phyloP scores from a whole-genome alignment of 2,113 vertebrate species.

The Pampusana beccarii region DNA sequence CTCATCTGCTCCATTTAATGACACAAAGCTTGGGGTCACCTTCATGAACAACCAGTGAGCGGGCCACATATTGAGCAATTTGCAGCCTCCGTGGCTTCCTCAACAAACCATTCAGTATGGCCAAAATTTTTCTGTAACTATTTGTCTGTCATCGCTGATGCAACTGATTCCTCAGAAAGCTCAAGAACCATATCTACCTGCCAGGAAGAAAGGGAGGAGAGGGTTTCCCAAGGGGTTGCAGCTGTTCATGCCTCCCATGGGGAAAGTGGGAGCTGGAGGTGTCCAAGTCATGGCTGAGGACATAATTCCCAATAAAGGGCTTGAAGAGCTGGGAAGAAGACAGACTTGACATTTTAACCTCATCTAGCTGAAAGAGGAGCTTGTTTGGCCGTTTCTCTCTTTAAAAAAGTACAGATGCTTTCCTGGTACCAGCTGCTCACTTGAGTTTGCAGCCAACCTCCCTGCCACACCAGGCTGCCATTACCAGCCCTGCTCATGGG shows the following conservation, averaged over 20 bases:
- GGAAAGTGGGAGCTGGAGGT: not conserved
- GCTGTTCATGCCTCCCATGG: not conserved
- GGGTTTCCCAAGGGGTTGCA: constrained; percentile 9
- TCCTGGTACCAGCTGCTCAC: not conserved
- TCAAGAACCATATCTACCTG: not conserved
- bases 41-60: not conserved
- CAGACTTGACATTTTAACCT: not conserved
- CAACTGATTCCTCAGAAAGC: not conserved
- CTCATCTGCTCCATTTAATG: not conserved
- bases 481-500: not conserved
- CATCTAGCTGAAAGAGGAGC: not conserved
- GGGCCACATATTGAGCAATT: not conserved
- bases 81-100: not conserved
- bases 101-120: not conserved
- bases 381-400: not conserved
- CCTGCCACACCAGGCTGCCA: not conserved
- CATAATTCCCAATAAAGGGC: not conserved
- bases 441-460: not conserved
- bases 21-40: not conserved
- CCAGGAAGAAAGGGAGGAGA: constrained; percentile 31
- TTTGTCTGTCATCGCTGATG: not conserved
- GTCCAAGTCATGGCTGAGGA: not conserved
- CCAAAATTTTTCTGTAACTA: not conserved
- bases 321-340: not conserved
- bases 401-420: not conserved